phyloP scores from a whole-genome alignment of 1,140 invertebrate species.

The Megalopta genalis region DNA sequence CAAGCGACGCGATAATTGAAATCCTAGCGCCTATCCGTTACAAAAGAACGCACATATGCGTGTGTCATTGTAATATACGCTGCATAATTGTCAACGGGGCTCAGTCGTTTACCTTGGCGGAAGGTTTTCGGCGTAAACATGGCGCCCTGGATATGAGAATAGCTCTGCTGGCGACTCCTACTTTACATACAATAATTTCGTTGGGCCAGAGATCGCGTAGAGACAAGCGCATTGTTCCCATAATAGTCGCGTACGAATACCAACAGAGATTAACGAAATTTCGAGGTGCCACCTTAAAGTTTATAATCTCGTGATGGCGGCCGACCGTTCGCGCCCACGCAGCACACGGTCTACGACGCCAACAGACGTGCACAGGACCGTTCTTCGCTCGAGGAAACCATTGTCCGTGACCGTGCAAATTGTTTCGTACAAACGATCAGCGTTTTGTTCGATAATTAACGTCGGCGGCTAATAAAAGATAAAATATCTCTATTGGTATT shows the following conservation, averaged over 20 bases:
- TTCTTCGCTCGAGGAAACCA: background rate
- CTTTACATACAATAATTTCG: conserved; percentile 54
- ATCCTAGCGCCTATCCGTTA: no score
- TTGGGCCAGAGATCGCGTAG: conserved; percentile 17
- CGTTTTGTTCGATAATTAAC: background rate
- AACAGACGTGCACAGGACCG: background rate
- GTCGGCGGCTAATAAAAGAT: background rate
- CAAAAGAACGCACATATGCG: no score
- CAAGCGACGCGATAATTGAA: no score
- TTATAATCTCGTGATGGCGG: conserved; percentile 45
- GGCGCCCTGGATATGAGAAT: conserved; percentile 13
- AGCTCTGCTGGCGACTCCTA: conserved; percentile 12
- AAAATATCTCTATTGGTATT: background rate
- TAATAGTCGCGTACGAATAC: conserved; percentile 2
- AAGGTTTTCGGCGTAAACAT: conserved; percentile 16
- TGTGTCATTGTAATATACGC: no score
- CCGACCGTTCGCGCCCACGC: conserved; percentile 32
- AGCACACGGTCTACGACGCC: background rate
- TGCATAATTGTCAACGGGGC: background rate
- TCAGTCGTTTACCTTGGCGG: background rate
- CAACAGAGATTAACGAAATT: conserved; percentile 37
- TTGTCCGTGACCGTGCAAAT: background rate
- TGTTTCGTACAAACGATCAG: background rate
- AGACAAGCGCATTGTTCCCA: conserved; percentile 13
- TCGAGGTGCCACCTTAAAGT: conserved; percentile 30